These are phyloP conservation scores for Nesidiocoris tenuis DNA, from an alignment of 2,888 invertebrate species.

Conservation along the genomic window DNA sequence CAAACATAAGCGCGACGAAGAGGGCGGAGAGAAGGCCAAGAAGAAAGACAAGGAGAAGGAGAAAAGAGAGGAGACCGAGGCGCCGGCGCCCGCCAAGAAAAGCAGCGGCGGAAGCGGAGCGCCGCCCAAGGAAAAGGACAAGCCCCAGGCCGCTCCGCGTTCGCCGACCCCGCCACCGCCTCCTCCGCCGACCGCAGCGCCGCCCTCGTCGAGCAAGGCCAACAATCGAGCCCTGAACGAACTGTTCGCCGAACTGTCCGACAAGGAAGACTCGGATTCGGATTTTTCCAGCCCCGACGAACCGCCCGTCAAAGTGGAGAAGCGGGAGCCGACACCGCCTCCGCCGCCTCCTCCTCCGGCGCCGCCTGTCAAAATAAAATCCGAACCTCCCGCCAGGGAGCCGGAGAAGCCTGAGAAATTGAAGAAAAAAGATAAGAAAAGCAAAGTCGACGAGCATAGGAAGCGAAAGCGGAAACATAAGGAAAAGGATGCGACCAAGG, in stretches of 20 bases:
- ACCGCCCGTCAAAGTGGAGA: conserved; percentile 21
- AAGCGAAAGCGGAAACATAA: conserved; percentile 50
- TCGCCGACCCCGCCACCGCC: conserved; percentile 27
- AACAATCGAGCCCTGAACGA: conserved; percentile 33
- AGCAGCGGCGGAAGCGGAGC: not conserved
- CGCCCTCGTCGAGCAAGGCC: conserved; percentile 19
- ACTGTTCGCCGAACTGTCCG: conserved; percentile 42
- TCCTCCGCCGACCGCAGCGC: conserved; percentile 18
- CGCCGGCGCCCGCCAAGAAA: not conserved
- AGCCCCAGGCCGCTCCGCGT: not conserved
- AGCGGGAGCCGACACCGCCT: not conserved
- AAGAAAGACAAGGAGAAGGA: conserved; percentile 46
- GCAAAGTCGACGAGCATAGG: conserved; percentile 44
- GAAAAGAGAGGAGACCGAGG: conserved; percentile 12
- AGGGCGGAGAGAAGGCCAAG: conserved; percentile 45
- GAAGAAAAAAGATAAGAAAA: conserved; percentile 57
- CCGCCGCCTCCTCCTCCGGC: conserved; percentile 26
- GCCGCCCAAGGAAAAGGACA: not conserved
- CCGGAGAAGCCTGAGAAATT: conserved; percentile 56
- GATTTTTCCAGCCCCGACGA: conserved; percentile 45
- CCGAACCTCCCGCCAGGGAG: conserved; percentile 36
- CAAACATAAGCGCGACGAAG: conserved; percentile 48
- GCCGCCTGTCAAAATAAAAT: conserved; percentile 41
- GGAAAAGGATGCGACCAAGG: conserved; percentile 40
- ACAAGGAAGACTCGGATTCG: conserved; percentile 45